Percentiles rank a stretch among this genome's conserved stretches.
Evolutionary conservation across 2,888 invertebrate species (phyloP).

Genomic region (Hetaerina titia): DNA sequence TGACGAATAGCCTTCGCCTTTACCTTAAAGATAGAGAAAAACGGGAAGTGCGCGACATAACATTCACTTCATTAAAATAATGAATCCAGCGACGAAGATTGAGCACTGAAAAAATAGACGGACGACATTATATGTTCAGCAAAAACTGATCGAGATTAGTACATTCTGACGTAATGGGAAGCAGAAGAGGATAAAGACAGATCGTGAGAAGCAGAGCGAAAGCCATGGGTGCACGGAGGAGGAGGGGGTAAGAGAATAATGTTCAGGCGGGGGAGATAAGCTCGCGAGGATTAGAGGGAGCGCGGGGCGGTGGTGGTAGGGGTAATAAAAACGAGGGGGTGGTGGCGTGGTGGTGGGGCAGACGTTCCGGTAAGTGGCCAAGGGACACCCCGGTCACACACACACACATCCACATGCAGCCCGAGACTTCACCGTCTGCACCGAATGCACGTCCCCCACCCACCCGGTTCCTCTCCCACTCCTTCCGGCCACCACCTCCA

Average conservation of each 20-base stretch:
- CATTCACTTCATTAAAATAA: neutral
- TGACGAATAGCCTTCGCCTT: no score
- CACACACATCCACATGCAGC: conserved; percentile 40
- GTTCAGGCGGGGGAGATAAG: neutral
- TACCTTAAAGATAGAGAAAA: neutral
- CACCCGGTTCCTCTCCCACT: conserved; percentile 5
- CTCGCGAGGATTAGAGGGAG: neutral
- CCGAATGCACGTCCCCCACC: conserved; percentile 11
- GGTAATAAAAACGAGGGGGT: neutral
- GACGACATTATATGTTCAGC: neutral
- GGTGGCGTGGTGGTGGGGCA: neutral
- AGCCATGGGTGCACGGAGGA: neutral
- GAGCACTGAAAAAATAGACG: neutral
- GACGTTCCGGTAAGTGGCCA: conserved; percentile 59
- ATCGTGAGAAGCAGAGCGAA: conserved; percentile 13
- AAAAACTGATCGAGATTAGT: neutral
- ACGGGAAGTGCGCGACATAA: neutral
- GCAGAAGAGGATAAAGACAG: neutral
- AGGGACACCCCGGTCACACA: conserved; percentile 51
- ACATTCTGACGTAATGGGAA: neutral
- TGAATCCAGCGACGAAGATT: neutral
- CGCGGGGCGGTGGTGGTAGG: neutral
- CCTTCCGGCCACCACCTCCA: conserved; percentile 50
- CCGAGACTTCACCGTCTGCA: conserved; percentile 65
- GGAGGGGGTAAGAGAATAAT: neutral